Conservation (phyloP, 2,888 invertebrate genomes). For the Meiosimyza decipiens region DNA sequence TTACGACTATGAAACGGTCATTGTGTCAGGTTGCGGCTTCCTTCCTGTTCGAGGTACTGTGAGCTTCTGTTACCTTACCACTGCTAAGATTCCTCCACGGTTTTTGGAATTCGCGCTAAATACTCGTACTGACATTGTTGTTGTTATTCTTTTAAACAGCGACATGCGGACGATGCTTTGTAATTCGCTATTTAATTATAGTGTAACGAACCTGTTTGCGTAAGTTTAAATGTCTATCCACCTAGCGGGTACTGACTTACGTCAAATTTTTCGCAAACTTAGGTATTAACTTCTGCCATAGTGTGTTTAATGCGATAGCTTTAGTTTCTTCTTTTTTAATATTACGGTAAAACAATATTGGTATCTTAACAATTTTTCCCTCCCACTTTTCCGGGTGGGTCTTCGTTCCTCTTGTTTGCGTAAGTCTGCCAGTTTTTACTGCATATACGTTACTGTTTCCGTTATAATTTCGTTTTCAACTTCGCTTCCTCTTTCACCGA, state of each 20-base stretch:
- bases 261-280: too few species aligned
- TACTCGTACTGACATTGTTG: too few species aligned
- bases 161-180: conserved; percentile 3
- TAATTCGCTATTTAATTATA: conserved; percentile 13
- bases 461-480: too few species aligned
- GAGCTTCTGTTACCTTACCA: not conserved
- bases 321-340: too few species aligned
- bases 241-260: not conserved
- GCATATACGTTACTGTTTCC: too few species aligned
- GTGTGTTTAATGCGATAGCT: not conserved
- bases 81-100: too few species aligned
- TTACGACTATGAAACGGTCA: conserved; percentile 14
- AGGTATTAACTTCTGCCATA: not conserved
- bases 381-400: not conserved
- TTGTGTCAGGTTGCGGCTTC: conserved; percentile 10
- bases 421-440: not conserved
- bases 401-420: not conserved
- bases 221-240: not conserved
- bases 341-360: too few species aligned
- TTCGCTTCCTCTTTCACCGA: too few species aligned
- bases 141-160: too few species aligned
- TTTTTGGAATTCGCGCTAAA: too few species aligned
- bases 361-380: not conserved
- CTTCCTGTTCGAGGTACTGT: not conserved
- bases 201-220: conserved; percentile 8